Evolutionary conservation across 1,140 invertebrate species (phyloP), one percentile per base, ranked within the genome.

Genomic region (Drosophila triauraria): DNA sequence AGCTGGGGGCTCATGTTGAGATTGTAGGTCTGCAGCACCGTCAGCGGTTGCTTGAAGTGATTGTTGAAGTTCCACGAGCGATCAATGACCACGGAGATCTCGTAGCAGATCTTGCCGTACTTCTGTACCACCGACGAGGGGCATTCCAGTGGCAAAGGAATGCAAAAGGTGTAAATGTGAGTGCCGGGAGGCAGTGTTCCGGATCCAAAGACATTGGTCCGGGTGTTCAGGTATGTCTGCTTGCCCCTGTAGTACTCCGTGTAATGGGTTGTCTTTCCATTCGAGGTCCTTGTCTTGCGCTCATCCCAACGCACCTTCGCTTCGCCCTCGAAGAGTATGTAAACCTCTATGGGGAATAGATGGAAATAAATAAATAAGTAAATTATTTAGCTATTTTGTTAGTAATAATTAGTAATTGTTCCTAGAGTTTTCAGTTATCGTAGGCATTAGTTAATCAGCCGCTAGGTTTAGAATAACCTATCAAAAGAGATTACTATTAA

Each of bases 41-140:
- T 96, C 76, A 97, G 95, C 1, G 95, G 94, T 72, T 94, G 94
- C 91, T 96, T 96, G 43, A 94, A 94, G 65, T 95, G 95, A 72
- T 96, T 95, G 92, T 97, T 96, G 78, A 96, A 96, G 35, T 95
- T 95, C 95, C 96, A 96, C 20, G 95, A 95, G 32, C 96, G 94
- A 92, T 97, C 95, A 65, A 97, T 82, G 4, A 81, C 56, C 5
- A 93, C 95, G 82, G 95, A 96, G 2, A 96, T 91, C 69, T 94
- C 95, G 80, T 97, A 96, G 15, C 95, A 91, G 62, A 96, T 93
- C 79, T 95, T 94, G 0, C 96, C 96, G 83, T 95, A 94, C 61
- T 95, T 94, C 1, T 95, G 95, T 80, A 96, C 95, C 93, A 96
- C 96, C 30, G 96, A 96, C 20, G 96, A 95, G 8, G 95, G 95